Evolutionary conservation across 1,140 invertebrate genomes (phyloP).

Genomic region (Prorops nasuta): DNA sequence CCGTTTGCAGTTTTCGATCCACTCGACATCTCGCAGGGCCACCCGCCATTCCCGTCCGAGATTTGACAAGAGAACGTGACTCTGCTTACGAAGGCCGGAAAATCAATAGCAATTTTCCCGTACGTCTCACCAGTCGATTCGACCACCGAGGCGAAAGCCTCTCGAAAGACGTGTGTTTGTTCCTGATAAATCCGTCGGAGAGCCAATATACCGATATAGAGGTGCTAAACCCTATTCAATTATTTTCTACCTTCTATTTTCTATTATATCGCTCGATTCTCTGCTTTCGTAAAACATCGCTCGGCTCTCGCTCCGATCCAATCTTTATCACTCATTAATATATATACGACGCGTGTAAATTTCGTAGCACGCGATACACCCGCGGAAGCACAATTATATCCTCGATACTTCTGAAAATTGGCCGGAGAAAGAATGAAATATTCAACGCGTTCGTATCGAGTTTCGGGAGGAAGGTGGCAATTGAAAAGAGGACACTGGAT

Average conservation of each 20-base stretch:
- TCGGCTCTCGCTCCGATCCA: no score
- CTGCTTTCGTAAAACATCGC: background rate
- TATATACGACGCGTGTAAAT: no score
- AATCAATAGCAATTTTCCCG: constrained; percentile 37
- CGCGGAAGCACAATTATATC: no score
- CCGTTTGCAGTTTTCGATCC: constrained; percentile 23
- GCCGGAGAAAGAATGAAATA: no score
- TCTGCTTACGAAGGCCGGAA: constrained; percentile 20
- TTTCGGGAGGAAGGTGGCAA: no score
- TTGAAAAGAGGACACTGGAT: no score
- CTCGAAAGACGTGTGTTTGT: background rate
- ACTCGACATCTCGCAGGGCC: constrained; percentile 10
- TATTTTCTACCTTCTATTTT: background rate
- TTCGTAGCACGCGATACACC: no score
- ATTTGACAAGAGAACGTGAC: constrained; percentile 47
- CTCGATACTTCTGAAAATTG: no score
- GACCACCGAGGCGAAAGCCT: background rate
- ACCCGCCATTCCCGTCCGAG: constrained; percentile 22
- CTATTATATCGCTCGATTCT: background rate
- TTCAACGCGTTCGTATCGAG: no score
- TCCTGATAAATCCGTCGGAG: background rate
- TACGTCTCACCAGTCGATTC: constrained; percentile 5
- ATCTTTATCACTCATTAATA: no score
- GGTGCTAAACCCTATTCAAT: background rate
- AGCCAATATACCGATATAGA: background rate